These are phyloP conservation scores for Phyllopteryx taeniolatus DNA, from an alignment of 2,113 vertebrate species.

Conservation along the genomic window DNA sequence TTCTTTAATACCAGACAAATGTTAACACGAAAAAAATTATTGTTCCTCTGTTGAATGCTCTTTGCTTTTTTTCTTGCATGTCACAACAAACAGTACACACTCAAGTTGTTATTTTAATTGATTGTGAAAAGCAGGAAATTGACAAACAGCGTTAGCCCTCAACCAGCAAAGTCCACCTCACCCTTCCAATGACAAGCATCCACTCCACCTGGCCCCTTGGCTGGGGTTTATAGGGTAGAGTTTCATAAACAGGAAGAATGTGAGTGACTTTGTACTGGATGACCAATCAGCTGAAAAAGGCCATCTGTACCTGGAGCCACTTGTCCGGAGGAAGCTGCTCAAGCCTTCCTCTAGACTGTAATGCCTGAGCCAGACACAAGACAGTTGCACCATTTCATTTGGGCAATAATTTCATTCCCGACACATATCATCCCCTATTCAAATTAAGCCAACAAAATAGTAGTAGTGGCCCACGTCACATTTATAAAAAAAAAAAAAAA, in stretches of 20 bases:
- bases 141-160: conserved; percentile 45
- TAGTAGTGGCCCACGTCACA: conserved; percentile 5
- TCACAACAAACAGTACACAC: not conserved
- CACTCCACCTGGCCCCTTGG: conserved; percentile 61
- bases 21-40: too few species aligned
- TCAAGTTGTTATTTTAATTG: conserved; percentile 58
- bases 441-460: conserved; percentile 15
- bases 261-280: conserved; percentile 35
- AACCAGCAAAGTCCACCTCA: conserved; percentile 30
- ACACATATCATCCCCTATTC: conserved; percentile 28
- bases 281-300: conserved; percentile 40
- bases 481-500: not conserved
- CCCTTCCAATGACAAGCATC: conserved; percentile 64
- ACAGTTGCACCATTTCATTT: conserved; percentile 8
- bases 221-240: conserved; percentile 64
- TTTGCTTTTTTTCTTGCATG: not conserved
- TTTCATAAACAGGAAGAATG: conserved; percentile 66
- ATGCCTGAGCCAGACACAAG: conserved; percentile 28
- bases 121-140: conserved; percentile 62
- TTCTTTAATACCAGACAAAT: too few species aligned
- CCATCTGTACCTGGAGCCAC: conserved; percentile 25
- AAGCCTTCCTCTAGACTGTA: conserved; percentile 62
- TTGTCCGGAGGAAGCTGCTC: conserved; percentile 74
- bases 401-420: conserved; percentile 22
- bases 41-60: too few species aligned